Percentiles rank a stretch among this genome's conserved stretches.
Evolutionary conservation across 2,888 invertebrate genomes (phyloP).

Genomic region (Pollenia angustigena): DNA sequence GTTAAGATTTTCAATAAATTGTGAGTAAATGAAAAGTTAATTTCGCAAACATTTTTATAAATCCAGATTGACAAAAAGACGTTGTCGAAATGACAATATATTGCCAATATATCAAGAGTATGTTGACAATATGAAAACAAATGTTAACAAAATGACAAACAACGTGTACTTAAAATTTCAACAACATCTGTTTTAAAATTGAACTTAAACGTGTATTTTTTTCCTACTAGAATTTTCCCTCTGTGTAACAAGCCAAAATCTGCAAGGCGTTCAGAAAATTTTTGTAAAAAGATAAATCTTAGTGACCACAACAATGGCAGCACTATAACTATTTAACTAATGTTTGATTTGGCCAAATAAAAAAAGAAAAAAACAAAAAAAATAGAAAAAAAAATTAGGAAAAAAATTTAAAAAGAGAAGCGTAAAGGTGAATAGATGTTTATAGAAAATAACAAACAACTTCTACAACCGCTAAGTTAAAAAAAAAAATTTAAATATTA

Average conservation of each 20-base stretch:
- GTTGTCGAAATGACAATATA: too few relatives aligned
- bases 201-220: too few relatives aligned
- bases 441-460: constrained; percentile 53
- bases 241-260: constrained; percentile 5
- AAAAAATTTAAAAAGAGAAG: constrained; percentile 38
- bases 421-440: constrained; percentile 65
- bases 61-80: too few relatives aligned
- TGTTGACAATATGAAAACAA: too few relatives aligned
- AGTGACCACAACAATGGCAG: constrained; percentile 68
- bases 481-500: constrained; percentile 39
- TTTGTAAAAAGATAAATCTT: constrained; percentile 72
- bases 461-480: constrained; percentile 18
- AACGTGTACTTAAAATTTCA: too few relatives aligned
- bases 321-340: constrained; percentile 63
- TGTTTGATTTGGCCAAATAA: constrained; percentile 62
- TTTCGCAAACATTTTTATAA: too few relatives aligned
- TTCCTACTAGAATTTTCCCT: too few relatives aligned
- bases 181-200: too few relatives aligned
- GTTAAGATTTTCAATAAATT: too few relatives aligned
- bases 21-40: too few relatives aligned
- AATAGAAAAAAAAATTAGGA: constrained; percentile 10
- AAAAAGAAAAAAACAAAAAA: neutral
- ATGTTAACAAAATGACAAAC: too few relatives aligned
- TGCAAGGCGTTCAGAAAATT: constrained; percentile 65
- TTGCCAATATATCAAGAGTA: too few relatives aligned